Evolutionary conservation across 2,797 vertebrate genomes (phyloP), one percentile per base, ranked within the genome.

Genomic region (Meriones psammophilus): DNA sequence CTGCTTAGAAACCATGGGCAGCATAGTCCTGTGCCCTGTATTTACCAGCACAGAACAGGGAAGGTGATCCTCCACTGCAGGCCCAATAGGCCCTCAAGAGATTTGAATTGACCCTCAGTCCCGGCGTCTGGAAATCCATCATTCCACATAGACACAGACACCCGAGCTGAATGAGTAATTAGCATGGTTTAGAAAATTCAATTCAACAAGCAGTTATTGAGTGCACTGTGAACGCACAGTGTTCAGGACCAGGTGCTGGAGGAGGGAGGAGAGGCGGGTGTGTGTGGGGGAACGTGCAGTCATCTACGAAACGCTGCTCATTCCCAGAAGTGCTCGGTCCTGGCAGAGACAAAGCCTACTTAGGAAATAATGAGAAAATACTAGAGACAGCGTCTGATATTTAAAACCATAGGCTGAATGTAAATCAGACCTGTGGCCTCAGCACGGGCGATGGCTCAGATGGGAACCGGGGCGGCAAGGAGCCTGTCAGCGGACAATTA

Each of bases 41-140:
- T 97, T 97, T 96, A 62, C 94, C 96, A 88, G 85, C 26, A 83
- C 83, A 92, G 88, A 93, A 50, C 73, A 42, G 87, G 87, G 96
- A 98, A 96, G 90, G 93, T 97, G 95, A 88, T 39, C 12, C 0
- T n/a, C 74, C 14, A 94, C 66, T 78, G 56, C 56, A 71, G 81
- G 42, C 84, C 94, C 96, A 95, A 74, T 17, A 92, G 96, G 78
- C 96, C 91, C 97, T 94, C 90, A 3, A 93, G 96, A 97, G 92
- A 39, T 95, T 97, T 98, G 96, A 98, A 98, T 97, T 97, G 96
- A 88, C 94, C 95, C 97, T 98, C 97, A 98, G 97, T 97, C 94
- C 89, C 91, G 88, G 87, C 90, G 96, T 97, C 96, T 98, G 95
- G 96, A 98, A 96, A 98, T 98, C 97, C 96, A 98, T 98, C 97